Evolutionary conservation across 2,888 invertebrate genomes (phyloP), one percentile per base, ranked within the genome.

Genomic region (Drosophila paranaensis): DNA sequence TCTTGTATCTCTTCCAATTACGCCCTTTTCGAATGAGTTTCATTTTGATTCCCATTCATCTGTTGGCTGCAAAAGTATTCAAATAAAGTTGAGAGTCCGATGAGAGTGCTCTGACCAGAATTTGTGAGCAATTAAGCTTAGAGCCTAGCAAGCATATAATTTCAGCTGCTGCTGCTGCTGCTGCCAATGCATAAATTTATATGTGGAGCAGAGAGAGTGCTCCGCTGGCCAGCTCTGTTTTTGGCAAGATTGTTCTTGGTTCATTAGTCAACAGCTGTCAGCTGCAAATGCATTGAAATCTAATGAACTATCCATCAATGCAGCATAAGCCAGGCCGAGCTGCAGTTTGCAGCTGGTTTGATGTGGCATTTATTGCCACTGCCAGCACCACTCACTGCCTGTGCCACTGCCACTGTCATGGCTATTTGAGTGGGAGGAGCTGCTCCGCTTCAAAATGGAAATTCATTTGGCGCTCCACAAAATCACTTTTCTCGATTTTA

Each of bases 401-500:
- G 43, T 20, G n/a, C 54, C 39, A 35, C 20, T 46, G 45, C 45
- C 25, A 8, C n/a, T n/a, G 20, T 25, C 10, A 30, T 4, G 10
- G 50, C 11, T 37, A 14, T 10, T 37, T 35, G 20, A 33, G 20
- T 20, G 20, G 8, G 33, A 33, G 8, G 20, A 55, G 45, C 51
- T 53, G 60, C 60, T 64, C 54, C 20, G 20, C 20, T 56, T 60
- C 14, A 54, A 46, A 55, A 46, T 57, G 55, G 57, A 77, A 69
- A 68, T 78, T 76, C 73, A 77, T 79, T 80, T 74, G 70, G 60
- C 67, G 71, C 66, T 33, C 53, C 77, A 70, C 69, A 81, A 78
- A 78, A 74, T 76, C 57, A 70, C 63, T 71, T 81, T 78, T 76
- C 70, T 76, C 70, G 63, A 76, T 81, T 81, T 61, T 69, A 67